phyloP scores from a whole-genome alignment of 2,888 invertebrate species.

The Hirtodrosophila confusa region DNA sequence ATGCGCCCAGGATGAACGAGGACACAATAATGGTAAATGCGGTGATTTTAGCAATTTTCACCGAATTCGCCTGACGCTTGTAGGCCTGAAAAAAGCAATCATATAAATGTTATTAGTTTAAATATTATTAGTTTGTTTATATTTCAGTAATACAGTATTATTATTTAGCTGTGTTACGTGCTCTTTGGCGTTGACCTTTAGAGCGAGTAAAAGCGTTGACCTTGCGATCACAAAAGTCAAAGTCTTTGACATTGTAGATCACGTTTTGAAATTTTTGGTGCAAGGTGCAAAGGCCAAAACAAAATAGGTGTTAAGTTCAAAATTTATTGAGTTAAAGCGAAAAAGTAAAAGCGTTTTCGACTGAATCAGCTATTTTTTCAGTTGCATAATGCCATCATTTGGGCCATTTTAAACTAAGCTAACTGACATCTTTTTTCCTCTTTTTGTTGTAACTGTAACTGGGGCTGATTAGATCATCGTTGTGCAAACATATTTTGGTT shows the following conservation, averaged over 20 bases:
- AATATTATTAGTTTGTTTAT: not conserved
- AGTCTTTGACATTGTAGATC: slow-evolving; percentile 38
- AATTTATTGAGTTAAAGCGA: slow-evolving; percentile 13
- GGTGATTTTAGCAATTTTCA: slow-evolving; percentile 94
- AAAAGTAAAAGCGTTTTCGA: slow-evolving; percentile 18
- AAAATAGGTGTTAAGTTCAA: slow-evolving; percentile 22
- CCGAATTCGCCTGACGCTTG: slow-evolving; percentile 90
- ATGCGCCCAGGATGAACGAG: slow-evolving; percentile 91
- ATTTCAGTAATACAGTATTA: slow-evolving; percentile 1
- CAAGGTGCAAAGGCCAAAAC: slow-evolving; percentile 42
- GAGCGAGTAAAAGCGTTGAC: slow-evolving; percentile 54
- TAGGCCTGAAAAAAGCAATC: slow-evolving; percentile 88
- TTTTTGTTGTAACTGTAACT: slow-evolving; percentile 7
- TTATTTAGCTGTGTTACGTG: slow-evolving; percentile 27
- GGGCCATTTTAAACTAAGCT: not conserved
- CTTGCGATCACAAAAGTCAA: slow-evolving; percentile 29
- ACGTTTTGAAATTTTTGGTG: slow-evolving; percentile 39
- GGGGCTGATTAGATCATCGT: slow-evolving; percentile 49
- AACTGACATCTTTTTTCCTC: too few species aligned
- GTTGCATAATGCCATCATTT: slow-evolving; percentile 23
- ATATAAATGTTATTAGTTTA: slow-evolving; percentile 8
- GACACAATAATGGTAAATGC: slow-evolving; percentile 92
- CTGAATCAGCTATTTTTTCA: slow-evolving; percentile 11
- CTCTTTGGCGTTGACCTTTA: slow-evolving; percentile 46
- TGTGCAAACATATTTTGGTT: not conserved